Percentiles rank a stretch among this genome's conserved stretches.
Evolutionary conservation across 2,113 vertebrate genomes (phyloP).

Genomic region (Fulica atra): DNA sequence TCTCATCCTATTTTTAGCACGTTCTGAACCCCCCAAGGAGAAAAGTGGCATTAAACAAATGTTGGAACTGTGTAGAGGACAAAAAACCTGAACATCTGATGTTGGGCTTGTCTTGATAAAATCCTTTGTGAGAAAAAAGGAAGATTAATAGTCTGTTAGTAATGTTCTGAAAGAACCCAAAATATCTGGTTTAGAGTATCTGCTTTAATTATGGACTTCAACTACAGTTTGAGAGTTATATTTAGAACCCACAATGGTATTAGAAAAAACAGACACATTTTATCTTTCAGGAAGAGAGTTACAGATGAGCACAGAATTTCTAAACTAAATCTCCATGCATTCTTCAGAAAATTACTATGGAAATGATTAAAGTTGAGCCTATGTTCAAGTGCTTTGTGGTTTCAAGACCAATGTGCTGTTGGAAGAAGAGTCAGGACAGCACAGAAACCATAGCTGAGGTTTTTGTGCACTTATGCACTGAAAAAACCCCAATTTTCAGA

Average conservation of each 20-base stretch:
- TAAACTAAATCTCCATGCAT: background rate
- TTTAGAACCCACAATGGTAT: background rate
- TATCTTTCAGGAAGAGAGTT: background rate
- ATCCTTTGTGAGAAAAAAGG: background rate
- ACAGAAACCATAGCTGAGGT: background rate
- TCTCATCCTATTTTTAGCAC: constrained; percentile 14
- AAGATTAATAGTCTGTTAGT: background rate
- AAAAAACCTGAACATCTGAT: background rate
- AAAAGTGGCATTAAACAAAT: constrained; percentile 7
- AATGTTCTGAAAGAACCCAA: background rate
- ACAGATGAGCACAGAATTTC: background rate
- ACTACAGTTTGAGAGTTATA: background rate
- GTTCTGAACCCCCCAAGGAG: background rate
- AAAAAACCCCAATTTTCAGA: background rate
- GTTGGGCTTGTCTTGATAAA: background rate
- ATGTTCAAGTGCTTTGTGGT: background rate
- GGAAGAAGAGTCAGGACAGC: background rate
- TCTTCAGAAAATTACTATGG: background rate
- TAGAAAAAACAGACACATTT: background rate
- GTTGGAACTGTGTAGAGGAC: background rate
- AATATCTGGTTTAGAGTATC: background rate
- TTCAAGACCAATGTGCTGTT: background rate
- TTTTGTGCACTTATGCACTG: background rate
- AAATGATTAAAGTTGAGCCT: background rate
- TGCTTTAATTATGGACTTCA: background rate